Evolutionary conservation across 2,888 invertebrate genomes (phyloP), one percentile per base, ranked within the genome.

Genomic region (Ditula angustiorana): DNA sequence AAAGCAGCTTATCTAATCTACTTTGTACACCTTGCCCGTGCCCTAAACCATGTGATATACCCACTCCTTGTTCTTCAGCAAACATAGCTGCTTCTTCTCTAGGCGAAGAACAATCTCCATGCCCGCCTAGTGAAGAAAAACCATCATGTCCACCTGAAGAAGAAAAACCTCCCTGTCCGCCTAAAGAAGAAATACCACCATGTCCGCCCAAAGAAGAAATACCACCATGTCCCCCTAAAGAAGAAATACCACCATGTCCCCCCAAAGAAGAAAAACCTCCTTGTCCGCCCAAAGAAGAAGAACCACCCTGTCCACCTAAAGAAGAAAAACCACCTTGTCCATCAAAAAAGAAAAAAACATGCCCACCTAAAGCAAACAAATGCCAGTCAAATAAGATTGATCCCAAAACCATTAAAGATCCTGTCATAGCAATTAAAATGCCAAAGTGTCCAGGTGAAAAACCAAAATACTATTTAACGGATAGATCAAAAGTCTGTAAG

Each of bases 401-500:
- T 23, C 10, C 11, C 4, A n/a, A 46, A 10, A 2, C 2, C 3
- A 24, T 53, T n/a, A 24, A 35, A 10, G 53, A 53, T 23, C 53
- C 53, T 26, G 66, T 60, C 1, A 73, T 73, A 24, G 74, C 72
- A n/a, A 52, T 72, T 0, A 68, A 60, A 59, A 64, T 64, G 57
- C 65, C 71, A 8, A 64, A 67, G 26, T 67, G 68, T 41, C 67
- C 68, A 8, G 60, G 67, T 10, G 71, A 72, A 37, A 74, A 72
- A 58, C 67, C 71, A 4, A 66, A 66, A n/a, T 72, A 65, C 33
- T 72, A 70, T 56, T 59, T 67, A 5, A 53, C 71, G 26, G 68
- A 72, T 30, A 75, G 70, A 63, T 63, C 65, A 13, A 71, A 62
- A 49, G 1, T 44, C 13, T 61, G 52, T n/a, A n/a, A 21, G 1